Evolutionary conservation across 2,888 invertebrate genomes (phyloP), one percentile per base, ranked within the genome.

Genomic region (Oconnorella tubifera): DNA sequence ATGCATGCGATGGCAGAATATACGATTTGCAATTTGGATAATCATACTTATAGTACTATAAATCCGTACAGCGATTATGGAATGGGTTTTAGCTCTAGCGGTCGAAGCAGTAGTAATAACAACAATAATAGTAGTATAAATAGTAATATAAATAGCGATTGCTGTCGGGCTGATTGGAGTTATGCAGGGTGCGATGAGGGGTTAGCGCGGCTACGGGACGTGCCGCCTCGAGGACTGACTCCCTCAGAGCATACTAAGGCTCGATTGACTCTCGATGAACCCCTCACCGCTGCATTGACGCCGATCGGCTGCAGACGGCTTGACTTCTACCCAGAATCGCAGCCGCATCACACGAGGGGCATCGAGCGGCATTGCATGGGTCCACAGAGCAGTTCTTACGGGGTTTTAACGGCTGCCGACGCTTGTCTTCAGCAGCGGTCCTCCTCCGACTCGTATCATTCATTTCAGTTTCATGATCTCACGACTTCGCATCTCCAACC

Each of bases 1-100:
- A 79, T 78, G 79, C 77, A 79, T 76, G 71, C 77, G 14, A 77
- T 75, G 66, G 70, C 72, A 64, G 78, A 79, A 65, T 80, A 80
- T 70, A 79, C 80, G 32, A 69, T 80, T 60, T 80, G 80, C 69
- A 80, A 79, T 71, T 70, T 80, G 68, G 80, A 80, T 73, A 76
- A 76, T 27, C 78, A 78, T 66, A 76, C 77, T 33, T 78, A 78
- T 69, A 73, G 73, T 56, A 74, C 75, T 48, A n/a, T n/a, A n/a
- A 33, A 58, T 58, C 72, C 72, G 58, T 77, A 75, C 68, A 68
- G 66, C 51, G 49, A 28, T 1, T 19, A 25, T 25, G 23, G 6
- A 53, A 25, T 40, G 19, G 40, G 40, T 6, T n/a, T n/a, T n/a
- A n/a, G n/a, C n/a, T n/a, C n/a, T n/a, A n/a, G n/a, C n/a, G n/a